phyloP scores from a whole-genome alignment of 2,113 vertebrate species.

The Chitala chitala region DNA sequence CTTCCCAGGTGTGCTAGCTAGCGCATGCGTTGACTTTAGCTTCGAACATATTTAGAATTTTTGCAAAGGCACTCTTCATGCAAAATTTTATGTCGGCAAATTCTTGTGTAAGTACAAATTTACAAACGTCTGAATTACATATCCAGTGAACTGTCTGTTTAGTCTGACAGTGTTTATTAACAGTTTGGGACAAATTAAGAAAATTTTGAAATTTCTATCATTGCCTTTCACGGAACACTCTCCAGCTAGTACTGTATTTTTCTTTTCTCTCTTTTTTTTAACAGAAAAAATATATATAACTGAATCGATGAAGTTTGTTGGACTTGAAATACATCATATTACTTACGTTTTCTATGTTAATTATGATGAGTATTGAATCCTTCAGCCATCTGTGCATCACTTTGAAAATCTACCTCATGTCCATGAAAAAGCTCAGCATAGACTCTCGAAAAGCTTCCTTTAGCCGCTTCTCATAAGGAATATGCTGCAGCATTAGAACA shows the following conservation, averaged over 20 bases:
- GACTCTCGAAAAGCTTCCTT: neutral
- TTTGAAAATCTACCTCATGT: constrained; percentile 31
- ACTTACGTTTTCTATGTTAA: neutral
- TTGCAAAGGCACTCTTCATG: too few species aligned
- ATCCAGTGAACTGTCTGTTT: too few species aligned
- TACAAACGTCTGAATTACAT: too few species aligned
- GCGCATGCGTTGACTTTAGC: too few species aligned
- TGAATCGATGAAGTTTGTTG: constrained; percentile 9
- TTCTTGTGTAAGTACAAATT: too few species aligned
- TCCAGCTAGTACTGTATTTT: constrained; percentile 4
- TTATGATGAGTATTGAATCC: neutral
- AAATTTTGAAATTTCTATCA: neutral
- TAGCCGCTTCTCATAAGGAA: constrained; percentile 3
- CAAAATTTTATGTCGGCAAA: too few species aligned
- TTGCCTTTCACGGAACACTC: constrained; percentile 13
- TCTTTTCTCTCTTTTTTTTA: neutral
- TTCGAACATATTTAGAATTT: too few species aligned
- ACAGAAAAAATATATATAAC: neutral
- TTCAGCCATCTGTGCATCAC: neutral
- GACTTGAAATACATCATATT: constrained; percentile 14
- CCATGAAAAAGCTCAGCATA: neutral
- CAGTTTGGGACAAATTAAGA: too few species aligned
- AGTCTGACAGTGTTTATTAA: too few species aligned
- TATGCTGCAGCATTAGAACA: too few species aligned
- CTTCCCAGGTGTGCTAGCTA: too few species aligned